Evolutionary conservation across 1,140 invertebrate species (phyloP).

Genomic region (Yoshiicerus persimilis): DNA sequence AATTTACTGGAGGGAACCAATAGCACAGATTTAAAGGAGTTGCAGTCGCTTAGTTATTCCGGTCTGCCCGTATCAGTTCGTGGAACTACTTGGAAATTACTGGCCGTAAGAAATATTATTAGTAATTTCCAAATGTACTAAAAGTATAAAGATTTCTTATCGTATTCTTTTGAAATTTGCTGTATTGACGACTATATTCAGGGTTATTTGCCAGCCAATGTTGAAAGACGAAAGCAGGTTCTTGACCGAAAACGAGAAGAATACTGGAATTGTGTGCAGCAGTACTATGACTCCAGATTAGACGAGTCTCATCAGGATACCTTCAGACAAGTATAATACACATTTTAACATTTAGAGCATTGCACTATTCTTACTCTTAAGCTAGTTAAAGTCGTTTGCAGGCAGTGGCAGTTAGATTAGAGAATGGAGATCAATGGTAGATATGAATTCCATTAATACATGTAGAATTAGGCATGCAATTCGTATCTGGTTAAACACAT

Average conservation of each 20-base stretch:
- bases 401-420: too few species aligned
- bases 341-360: neutral
- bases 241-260: slow-evolving; percentile 89
- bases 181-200: slow-evolving; percentile 35
- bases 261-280: slow-evolving; percentile 91
- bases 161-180: neutral
- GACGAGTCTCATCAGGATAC: slow-evolving; percentile 92
- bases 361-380: too few species aligned
- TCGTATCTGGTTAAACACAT: too few species aligned
- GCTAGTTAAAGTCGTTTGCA: too few species aligned
- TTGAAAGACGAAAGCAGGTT: slow-evolving; percentile 78
- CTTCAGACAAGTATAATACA: slow-evolving; percentile 74
- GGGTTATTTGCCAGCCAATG: slow-evolving; percentile 89
- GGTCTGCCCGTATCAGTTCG: slow-evolving; percentile 85
- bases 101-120: slow-evolving; percentile 63
- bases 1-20: slow-evolving; percentile 70
- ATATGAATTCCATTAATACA: too few species aligned
- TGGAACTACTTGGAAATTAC: slow-evolving; percentile 71
- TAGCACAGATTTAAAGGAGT: slow-evolving; percentile 74
- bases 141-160: neutral
- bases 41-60: slow-evolving; percentile 91
- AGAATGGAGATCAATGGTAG: too few species aligned
- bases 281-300: slow-evolving; percentile 92
- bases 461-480: too few species aligned
- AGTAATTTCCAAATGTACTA: slow-evolving; percentile 29